Evolutionary conservation across 2,797 vertebrate genomes (phyloP).

Genomic region (Ibycter americanus): DNA sequence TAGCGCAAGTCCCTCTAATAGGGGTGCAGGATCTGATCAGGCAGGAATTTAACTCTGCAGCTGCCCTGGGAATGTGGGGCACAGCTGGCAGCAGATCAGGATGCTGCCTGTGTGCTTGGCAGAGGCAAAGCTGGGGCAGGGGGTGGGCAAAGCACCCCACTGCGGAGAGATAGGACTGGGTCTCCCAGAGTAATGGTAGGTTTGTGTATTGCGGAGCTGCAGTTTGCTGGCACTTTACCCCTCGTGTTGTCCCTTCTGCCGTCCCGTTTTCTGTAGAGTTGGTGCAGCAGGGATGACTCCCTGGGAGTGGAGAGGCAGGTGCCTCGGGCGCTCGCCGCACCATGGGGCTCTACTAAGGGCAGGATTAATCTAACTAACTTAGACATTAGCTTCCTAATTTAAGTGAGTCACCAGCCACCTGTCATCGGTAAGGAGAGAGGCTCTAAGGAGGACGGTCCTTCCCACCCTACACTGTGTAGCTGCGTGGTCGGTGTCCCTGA

Average conservation of each 20-base stretch:
- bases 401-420: neutral
- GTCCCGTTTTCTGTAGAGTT: too few relatives aligned
- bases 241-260: neutral
- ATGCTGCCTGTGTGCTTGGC: rapidly evolving
- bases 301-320: neutral
- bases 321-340: neutral
- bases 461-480: neutral
- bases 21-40: neutral
- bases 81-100: neutral
- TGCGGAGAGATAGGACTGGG: neutral
- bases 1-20: too few relatives aligned
- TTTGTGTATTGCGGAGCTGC: neutral
- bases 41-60: neutral
- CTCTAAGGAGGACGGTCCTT: neutral
- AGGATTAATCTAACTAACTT: neutral
- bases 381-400: neutral
- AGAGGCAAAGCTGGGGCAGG: neutral
- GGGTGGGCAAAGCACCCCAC: neutral
- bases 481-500: rapidly evolving
- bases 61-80: neutral
- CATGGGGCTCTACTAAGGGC: neutral
- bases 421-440: neutral
- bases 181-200: neutral
- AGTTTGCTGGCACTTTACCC: neutral
- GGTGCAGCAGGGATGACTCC: rapidly evolving